Evolutionary conservation across 2,113 vertebrate species (phyloP), one percentile per base, ranked within the genome.

Genomic region (Gila orcuttii): DNA sequence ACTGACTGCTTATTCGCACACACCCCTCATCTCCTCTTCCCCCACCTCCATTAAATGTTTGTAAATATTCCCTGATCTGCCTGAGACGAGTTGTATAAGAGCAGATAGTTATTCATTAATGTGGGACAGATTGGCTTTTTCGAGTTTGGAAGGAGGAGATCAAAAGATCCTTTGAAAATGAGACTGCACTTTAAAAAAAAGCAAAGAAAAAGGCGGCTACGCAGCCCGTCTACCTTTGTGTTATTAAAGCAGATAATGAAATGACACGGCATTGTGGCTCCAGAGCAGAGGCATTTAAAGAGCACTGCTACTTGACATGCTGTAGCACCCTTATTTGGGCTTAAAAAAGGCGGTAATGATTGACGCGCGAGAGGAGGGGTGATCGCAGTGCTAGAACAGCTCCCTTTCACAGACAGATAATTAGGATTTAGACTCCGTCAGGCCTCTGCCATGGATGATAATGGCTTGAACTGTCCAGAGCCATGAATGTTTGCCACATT

Each of bases 361-460:
- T 85, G 88, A 87, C 78, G 42, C 60, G 59, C 64, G 64, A 83
- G 81, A 81, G 62, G 59, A 71, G 47, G 28, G 28, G 33, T 76
- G 64, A 87, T 82, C 47, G 79, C 68, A 73, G 76, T 76, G 59
- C 62, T 31, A 33, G 59, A 86, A 77, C 77, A 68, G 55, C 69
- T 82, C 57, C 6, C 60, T 83, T 79, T 88, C 79, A 85, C 86
- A 87, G 69, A 47, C 85, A 77, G 83, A 71, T 86, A 59, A 78
- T 88, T 78, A 87, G 84, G 83, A 86, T 86, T 85, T 85, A 83
- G 83, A 87, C 76, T 52, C 82, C 13, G 73, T 88, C 89, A 90
- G 87, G 82, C 68, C 74, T 83, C 86, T 80, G 69, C 71, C 81
- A 39, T 85, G 79, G 79, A 75, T 62, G 74, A 83, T 87, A 82